These are phyloP conservation scores for Crocuta crocuta DNA, from an alignment of 2,113 vertebrate genomes.

Conservation along the genomic window DNA sequence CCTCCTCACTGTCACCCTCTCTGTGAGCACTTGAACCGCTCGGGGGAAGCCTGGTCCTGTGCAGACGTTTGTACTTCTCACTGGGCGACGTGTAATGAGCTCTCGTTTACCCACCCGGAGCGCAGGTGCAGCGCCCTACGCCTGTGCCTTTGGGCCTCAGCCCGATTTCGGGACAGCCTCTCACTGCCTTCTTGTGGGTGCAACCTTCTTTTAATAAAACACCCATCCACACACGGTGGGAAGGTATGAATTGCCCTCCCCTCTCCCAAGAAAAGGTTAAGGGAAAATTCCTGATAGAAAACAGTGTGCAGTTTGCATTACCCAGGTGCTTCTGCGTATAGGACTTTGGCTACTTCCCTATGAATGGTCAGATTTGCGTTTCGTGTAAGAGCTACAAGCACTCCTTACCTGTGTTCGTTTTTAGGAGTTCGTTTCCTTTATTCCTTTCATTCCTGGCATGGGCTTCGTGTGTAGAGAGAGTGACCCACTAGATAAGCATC, in stretches of 20 bases:
- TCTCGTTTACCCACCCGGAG: accelerated
- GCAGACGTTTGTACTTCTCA: accelerated
- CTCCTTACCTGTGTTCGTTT: not conserved
- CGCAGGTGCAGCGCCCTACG: no score
- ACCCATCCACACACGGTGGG: not conserved
- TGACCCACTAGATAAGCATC: not conserved
- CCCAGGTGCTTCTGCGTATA: not conserved
- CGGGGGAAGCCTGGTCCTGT: accelerated
- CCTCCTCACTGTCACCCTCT: not conserved
- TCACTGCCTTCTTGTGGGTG: not conserved
- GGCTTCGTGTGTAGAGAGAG: not conserved
- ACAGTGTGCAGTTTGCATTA: not conserved
- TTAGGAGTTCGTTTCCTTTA: not conserved
- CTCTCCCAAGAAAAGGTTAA: accelerated
- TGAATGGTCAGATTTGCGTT: not conserved
- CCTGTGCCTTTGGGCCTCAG: not conserved
- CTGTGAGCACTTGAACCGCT: accelerated
- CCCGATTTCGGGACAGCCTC: not conserved
- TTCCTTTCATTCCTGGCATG: not conserved
- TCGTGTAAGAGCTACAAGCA: not conserved
- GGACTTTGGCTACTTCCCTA: not conserved
- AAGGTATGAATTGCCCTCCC: not conserved
- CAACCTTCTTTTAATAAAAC: not conserved
- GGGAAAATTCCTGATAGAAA: not conserved
- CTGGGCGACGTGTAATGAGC: accelerated